phyloP scores from a whole-genome alignment of 2,797 vertebrate species.

The Lacerta agilis region DNA sequence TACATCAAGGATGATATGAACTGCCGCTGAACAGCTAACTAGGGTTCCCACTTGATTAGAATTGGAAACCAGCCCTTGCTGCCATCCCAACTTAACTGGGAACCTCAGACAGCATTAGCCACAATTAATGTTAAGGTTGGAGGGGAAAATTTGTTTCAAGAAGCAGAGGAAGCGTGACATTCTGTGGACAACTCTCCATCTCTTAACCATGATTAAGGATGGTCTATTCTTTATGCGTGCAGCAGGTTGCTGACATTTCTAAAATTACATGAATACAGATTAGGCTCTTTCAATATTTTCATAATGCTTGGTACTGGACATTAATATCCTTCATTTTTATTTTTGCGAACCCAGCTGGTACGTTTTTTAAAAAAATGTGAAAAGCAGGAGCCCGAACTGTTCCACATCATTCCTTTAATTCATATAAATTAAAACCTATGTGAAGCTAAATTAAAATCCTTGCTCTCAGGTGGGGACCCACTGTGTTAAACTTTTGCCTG shows the following conservation, averaged over 20 bases:
- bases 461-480: conserved; percentile 57
- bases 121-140: not conserved
- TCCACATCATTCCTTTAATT: conserved; percentile 52
- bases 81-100: not conserved
- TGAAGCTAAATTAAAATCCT: conserved; percentile 58
- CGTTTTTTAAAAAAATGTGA: conserved; percentile 22
- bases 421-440: conserved; percentile 64
- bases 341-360: conserved; percentile 51
- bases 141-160: not conserved
- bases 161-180: not conserved
- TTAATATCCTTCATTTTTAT: not conserved
- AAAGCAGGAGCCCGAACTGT: conserved; percentile 48
- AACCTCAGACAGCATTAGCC: not conserved
- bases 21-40: not conserved
- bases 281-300: not conserved
- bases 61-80: not conserved
- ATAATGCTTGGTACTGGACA: not conserved
- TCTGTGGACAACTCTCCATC: not conserved
- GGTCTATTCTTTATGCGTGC: not conserved
- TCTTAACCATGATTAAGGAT: not conserved
- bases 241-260: not conserved
- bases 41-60: not conserved
- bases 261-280: not conserved
- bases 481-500: conserved; percentile 13
- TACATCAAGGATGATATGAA: not conserved